Evolutionary conservation across 2,888 invertebrate species (phyloP).

Genomic region (Meganola albula): DNA sequence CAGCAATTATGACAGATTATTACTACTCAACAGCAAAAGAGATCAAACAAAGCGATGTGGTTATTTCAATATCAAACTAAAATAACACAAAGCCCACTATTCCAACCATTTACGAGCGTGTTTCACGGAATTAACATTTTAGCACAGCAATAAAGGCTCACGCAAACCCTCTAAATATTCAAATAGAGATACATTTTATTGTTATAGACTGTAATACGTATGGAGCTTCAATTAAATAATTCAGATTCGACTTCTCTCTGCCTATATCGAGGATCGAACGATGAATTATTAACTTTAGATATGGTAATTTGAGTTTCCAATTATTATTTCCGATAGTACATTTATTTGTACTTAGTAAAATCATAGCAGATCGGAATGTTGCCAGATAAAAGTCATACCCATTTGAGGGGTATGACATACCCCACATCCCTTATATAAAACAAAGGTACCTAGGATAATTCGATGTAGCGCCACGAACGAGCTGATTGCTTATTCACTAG

Average conservation of each 20-base stretch:
- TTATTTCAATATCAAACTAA: slow-evolving; percentile 48
- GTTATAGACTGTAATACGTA: slow-evolving; percentile 35
- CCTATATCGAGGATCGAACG: no score
- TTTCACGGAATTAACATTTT: slow-evolving; percentile 63
- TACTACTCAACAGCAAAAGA: slow-evolving; percentile 32
- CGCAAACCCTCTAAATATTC: slow-evolving; percentile 51
- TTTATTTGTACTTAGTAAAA: no score
- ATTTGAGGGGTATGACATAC: no score
- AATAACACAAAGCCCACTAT: slow-evolving; percentile 50
- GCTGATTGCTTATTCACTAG: no score
- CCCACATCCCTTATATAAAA: no score
- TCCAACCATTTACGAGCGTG: slow-evolving; percentile 52
- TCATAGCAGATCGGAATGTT: no score
- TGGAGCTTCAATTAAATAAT: slow-evolving; percentile 27
- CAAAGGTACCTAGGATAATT: no score
- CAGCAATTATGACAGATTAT: slow-evolving; percentile 28
- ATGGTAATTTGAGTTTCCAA: no score
- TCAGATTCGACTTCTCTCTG: slow-evolving; percentile 19
- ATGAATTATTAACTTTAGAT: no score
- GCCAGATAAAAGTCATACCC: no score
- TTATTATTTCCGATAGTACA: no score
- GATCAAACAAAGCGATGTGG: slow-evolving; percentile 41
- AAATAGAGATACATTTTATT: slow-evolving; percentile 44
- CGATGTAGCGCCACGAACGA: no score
- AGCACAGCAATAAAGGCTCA: slow-evolving; percentile 57